Evolutionary conservation across 2,888 invertebrate genomes (phyloP).

Genomic region (Zygaena filipendulae): DNA sequence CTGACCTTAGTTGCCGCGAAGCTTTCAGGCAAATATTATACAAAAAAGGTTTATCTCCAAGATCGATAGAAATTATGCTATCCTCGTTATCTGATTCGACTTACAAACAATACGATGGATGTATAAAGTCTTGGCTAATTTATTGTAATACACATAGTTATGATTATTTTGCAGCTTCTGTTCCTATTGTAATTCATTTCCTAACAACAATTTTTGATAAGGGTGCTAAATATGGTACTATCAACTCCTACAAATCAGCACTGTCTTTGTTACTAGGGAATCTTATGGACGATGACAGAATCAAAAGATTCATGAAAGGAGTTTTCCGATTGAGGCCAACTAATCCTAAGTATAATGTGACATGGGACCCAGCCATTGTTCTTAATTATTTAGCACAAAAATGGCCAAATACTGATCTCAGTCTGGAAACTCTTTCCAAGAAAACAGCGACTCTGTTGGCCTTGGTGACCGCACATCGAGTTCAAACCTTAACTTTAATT

Average conservation of each 20-base stretch:
- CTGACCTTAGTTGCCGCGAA: slow-evolving; percentile 6
- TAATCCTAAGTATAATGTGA: slow-evolving; percentile 19
- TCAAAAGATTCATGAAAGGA: slow-evolving; percentile 13
- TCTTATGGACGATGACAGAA: slow-evolving; percentile 5
- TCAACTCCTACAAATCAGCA: slow-evolving; percentile 11
- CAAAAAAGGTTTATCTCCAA: slow-evolving; percentile 1
- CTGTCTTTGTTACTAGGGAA: slow-evolving; percentile 10
- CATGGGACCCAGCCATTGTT: slow-evolving; percentile 7
- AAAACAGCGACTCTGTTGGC: slow-evolving; percentile 5
- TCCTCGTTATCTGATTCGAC: slow-evolving; percentile 4
- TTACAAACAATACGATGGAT: slow-evolving; percentile 9
- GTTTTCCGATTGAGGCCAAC: slow-evolving; percentile 10
- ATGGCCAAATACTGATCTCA: slow-evolving; percentile 2
- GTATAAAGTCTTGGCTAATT: slow-evolving; percentile 4
- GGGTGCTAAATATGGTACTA: slow-evolving; percentile 9
- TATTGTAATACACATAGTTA: slow-evolving; percentile 5
- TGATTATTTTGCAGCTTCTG: slow-evolving; percentile 2
- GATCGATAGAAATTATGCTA: slow-evolving; percentile 9
- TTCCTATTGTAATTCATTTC: slow-evolving; percentile 5
- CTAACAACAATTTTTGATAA: slow-evolving; percentile 8
- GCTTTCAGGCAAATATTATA: slow-evolving; percentile 4
- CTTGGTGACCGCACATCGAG: slow-evolving; percentile 5
- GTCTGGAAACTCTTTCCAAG: slow-evolving; percentile 3
- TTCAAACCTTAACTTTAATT: too few relatives aligned
- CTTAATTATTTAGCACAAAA: slow-evolving; percentile 4